These are phyloP conservation scores for Synanthedon vespiformis DNA, from an alignment of 2,888 invertebrate genomes.

Conservation along the genomic window DNA sequence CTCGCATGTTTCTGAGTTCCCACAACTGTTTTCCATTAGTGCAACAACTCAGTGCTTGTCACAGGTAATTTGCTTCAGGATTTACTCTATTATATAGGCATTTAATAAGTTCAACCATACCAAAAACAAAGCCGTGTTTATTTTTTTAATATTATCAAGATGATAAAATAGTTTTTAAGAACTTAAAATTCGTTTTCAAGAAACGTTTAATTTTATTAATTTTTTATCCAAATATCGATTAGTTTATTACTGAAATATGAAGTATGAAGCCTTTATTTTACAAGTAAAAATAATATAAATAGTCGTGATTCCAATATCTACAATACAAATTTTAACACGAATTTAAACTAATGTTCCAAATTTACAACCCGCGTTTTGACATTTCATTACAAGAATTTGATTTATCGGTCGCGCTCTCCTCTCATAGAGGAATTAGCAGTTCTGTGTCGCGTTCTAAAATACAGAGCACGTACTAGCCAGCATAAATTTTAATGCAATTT, in stretches of 20 bases:
- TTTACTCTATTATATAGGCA: background rate
- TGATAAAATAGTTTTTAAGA: too few species aligned
- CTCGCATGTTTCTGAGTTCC: constrained; percentile 23
- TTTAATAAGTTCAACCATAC: too few species aligned
- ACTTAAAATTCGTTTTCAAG: too few species aligned
- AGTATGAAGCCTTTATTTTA: too few species aligned
- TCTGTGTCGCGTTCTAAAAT: constrained; percentile 24
- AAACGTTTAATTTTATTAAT: too few species aligned
- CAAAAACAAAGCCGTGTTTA: too few species aligned
- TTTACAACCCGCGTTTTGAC: constrained; percentile 20
- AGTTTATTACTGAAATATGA: too few species aligned
- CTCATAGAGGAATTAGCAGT: background rate
- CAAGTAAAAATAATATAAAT: too few species aligned
- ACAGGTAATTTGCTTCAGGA: constrained; percentile 18
- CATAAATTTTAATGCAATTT: constrained; percentile 6
- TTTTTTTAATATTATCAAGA: too few species aligned
- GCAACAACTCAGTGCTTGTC: constrained; percentile 21
- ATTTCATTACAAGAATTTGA: constrained; percentile 62
- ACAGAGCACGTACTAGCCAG: constrained; percentile 27
- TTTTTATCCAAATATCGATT: too few species aligned
- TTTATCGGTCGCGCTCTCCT: constrained; percentile 30
- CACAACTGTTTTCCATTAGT: constrained; percentile 51
- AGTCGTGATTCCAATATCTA: background rate
- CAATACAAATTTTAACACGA: background rate
- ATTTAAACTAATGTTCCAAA: background rate